Base-by-base conservation (phyloP, 2,888 invertebrate species). In the Fragum sueziense region DNA sequence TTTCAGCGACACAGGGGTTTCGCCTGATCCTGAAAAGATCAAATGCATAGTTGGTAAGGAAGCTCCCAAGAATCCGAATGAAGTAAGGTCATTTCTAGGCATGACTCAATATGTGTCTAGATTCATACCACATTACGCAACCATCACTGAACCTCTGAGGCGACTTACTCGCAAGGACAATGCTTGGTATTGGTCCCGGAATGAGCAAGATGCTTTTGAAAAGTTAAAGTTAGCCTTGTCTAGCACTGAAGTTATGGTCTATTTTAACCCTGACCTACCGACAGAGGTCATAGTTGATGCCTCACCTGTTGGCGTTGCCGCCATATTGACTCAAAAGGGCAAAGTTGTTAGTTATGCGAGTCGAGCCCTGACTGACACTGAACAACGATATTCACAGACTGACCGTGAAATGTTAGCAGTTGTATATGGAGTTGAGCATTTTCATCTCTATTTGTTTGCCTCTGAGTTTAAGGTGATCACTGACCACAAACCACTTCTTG, bases 371-470 rank as follows among this genome's bases (percentile, higher is more conserved):
- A 84, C 86, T 11, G 82, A 81, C 47, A 78, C 76, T 9, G 89
- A 88, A 69, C 34, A 77, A 7, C 74, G 87, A 6, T 89, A 88
- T 74, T 83, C 86, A 2, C 88, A 89, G 72, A 89, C 87, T 11
- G 88, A 88, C 51, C 69, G 87, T 9, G 88, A 89, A 70, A 77
- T 85, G 68, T 76, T 89, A 31, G 88, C 87, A 9, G 84, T 89
- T 7, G 85, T 88, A 0, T 90, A 86, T 88, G 85, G 91, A 22
- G 82, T 85, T 54, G 88, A 90, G 76, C 88, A 88, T 62, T 91
- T 88, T 76, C 83, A 88, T 51, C 31, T 88, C 27, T 90, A 86
- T 62, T 61, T 90, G 7, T 85, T 81, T 71, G 90, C 90, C 34
- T 77, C 68, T 29, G 78, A 78, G 33, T 74, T 78, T 41, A 79